Evolutionary conservation across 1,140 invertebrate genomes (phyloP).

Genomic region (Caenorhabditis elegans): DNA sequence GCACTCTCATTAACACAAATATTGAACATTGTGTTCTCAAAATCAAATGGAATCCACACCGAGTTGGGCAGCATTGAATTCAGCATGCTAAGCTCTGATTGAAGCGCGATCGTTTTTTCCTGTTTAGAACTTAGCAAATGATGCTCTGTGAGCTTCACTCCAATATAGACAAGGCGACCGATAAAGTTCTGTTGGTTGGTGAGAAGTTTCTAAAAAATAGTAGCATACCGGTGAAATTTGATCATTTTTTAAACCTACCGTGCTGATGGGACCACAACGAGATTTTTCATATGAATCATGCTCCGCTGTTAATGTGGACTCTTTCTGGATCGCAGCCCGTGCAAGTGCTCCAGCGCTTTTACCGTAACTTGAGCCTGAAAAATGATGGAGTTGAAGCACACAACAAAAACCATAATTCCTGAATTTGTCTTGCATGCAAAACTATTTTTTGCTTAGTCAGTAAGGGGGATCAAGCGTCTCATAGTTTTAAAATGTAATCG

Average conservation of each 20-base stretch:
- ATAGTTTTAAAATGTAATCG: too few species aligned
- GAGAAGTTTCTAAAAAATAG: neutral
- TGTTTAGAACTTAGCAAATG: conserved; percentile 3
- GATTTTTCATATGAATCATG: neutral
- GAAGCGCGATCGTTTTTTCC: conserved; percentile 2
- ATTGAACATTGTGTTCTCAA: conserved; percentile 5
- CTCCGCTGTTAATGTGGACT: neutral
- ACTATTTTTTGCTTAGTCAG: too few species aligned
- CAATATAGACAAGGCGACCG: neutral
- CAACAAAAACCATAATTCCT: too few species aligned
- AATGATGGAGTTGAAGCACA: neutral
- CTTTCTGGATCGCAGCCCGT: too few species aligned
- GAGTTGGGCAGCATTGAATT: neutral
- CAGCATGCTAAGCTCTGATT: neutral
- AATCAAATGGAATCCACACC: conserved; percentile 6
- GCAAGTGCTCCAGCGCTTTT: neutral
- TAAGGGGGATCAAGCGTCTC: too few species aligned
- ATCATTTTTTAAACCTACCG: neutral
- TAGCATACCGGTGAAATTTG: too few species aligned
- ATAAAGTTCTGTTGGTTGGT: conserved; percentile 1
- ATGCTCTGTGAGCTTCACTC: neutral
- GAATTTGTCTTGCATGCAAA: too few species aligned
- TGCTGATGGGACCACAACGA: neutral
- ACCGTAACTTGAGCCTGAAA: neutral
- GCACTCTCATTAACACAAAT: conserved; percentile 13